Evolutionary conservation across 2,113 vertebrate genomes (phyloP).

Genomic region (Pantherophis guttatus): DNA sequence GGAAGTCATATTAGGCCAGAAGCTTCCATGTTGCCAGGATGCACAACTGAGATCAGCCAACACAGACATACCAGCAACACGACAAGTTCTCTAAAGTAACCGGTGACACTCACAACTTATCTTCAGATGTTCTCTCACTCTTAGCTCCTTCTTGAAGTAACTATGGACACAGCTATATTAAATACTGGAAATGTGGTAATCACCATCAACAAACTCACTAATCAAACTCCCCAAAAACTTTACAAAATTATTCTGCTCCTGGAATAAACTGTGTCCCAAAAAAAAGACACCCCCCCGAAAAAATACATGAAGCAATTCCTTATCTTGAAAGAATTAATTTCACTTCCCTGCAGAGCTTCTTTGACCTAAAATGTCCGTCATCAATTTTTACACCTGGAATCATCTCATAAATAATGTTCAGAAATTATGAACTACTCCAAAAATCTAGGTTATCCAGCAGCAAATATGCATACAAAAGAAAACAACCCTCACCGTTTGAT

Average conservation of each 20-base stretch:
- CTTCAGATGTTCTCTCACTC: not conserved
- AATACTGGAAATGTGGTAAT: not conserved
- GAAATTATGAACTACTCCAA: not conserved
- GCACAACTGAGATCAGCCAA: not conserved
- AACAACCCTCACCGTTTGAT: not conserved
- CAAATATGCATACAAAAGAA: not conserved
- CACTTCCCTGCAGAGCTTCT: not conserved
- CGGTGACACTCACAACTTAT: not conserved
- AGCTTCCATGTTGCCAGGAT: too few relatives aligned
- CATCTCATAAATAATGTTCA: not conserved
- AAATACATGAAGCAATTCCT: not conserved
- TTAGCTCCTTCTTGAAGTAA: not conserved
- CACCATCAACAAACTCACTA: not conserved
- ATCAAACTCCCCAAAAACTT: not conserved
- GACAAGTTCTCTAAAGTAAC: not conserved
- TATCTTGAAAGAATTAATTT: not conserved
- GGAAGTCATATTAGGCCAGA: too few relatives aligned
- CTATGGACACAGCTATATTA: not conserved
- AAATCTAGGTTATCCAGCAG: not conserved
- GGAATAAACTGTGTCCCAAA: not conserved
- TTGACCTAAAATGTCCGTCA: not conserved
- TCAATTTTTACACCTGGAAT: not conserved
- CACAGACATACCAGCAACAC: not conserved
- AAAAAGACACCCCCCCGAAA: not conserved
- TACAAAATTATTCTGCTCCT: not conserved